phyloP scores from a whole-genome alignment of 1,140 invertebrate genomes.

The Fopius arisanus region DNA sequence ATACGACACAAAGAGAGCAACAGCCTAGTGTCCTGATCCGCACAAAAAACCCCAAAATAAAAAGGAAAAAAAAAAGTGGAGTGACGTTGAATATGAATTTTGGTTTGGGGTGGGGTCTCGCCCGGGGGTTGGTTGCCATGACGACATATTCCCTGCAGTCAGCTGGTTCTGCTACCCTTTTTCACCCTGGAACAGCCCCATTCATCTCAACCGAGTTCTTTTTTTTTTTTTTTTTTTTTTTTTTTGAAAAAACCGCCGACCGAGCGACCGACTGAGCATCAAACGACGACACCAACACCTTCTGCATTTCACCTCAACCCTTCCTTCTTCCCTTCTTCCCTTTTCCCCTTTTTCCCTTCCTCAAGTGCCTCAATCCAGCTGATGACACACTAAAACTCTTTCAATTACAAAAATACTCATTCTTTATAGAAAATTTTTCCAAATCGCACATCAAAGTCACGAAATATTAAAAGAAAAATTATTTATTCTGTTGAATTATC shows the following conservation, averaged over 20 bases:
- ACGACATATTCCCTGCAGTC: conserved; percentile 54
- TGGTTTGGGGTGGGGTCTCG: conserved; percentile 46
- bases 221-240: too few relatives aligned
- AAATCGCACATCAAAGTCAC: too few relatives aligned
- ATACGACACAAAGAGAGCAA: not conserved
- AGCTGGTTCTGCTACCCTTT: conserved; percentile 56
- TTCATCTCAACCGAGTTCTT: conserved; percentile 50
- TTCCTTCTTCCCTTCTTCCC: not conserved
- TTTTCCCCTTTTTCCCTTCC: not conserved
- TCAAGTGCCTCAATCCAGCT: not conserved
- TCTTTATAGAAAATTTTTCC: too few relatives aligned
- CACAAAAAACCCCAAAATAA: not conserved
- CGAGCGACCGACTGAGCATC: conserved; percentile 35
- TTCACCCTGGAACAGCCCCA: conserved; percentile 45
- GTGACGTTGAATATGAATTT: conserved; percentile 45
- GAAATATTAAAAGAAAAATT: too few relatives aligned
- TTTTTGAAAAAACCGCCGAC: conserved; percentile 40
- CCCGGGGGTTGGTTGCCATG: conserved; percentile 60
- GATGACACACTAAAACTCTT: too few relatives aligned
- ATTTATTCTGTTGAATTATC: too few relatives aligned
- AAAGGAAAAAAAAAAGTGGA: conserved; percentile 12
- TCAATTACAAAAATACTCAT: too few relatives aligned
- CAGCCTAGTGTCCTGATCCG: not conserved
- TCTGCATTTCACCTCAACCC: not conserved
- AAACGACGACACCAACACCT: conserved; percentile 38